A percentile compares a stretch with the other conserved stretches of the same genome.
phyloP scores from a whole-genome alignment of 2,888 invertebrate genomes.

The Limnephilus lunatus region DNA sequence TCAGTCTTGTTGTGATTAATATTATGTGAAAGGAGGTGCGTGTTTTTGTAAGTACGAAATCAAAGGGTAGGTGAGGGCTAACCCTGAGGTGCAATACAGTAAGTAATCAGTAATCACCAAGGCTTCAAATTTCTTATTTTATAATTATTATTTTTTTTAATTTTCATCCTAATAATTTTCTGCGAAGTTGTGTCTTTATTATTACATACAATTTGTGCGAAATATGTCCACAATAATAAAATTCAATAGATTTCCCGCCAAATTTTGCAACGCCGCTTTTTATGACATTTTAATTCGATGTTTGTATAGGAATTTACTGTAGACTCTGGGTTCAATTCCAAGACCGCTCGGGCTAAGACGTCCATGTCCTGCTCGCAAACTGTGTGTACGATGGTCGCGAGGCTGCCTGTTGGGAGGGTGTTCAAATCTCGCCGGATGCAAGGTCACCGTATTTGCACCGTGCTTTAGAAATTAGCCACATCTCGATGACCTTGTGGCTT shows the following conservation, averaged over 20 bases:
- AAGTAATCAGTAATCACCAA: too few species aligned
- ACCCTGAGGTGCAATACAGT: too few species aligned
- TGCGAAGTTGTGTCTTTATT: too few species aligned
- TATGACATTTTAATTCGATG: neutral
- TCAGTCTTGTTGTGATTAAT: too few species aligned
- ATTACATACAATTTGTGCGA: neutral
- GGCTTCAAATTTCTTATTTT: too few species aligned
- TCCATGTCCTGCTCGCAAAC: neutral
- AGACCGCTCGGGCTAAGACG: neutral
- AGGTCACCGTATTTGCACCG: conserved; percentile 16
- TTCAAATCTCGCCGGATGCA: neutral
- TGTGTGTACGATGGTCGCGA: neutral
- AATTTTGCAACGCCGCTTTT: neutral
- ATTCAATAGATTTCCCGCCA: neutral
- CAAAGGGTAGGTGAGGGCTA: too few species aligned
- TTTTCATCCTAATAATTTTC: too few species aligned
- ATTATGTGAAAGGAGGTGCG: too few species aligned
- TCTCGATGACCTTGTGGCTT: conserved; percentile 11
- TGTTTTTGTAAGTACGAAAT: too few species aligned
- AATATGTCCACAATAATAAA: neutral
- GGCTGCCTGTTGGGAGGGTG: neutral
- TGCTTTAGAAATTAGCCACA: neutral
- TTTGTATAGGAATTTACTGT: conserved; percentile 14
- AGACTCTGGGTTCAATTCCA: neutral
- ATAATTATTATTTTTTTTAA: too few species aligned